These are phyloP conservation scores for Microplitis deprimator DNA, from an alignment of 2,888 invertebrate species.

Conservation along the genomic window DNA sequence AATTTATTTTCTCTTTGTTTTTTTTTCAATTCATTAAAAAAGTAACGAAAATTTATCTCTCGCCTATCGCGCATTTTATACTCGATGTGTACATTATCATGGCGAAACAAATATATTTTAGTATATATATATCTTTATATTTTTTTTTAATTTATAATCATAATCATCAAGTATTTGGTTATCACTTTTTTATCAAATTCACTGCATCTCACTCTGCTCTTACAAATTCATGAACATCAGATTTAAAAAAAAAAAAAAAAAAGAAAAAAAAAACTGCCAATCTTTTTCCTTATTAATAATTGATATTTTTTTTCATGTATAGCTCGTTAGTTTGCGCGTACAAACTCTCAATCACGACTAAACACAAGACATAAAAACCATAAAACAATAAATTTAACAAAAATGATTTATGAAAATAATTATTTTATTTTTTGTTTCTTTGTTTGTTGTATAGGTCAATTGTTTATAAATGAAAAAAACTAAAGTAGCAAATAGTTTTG, in stretches of 20 bases:
- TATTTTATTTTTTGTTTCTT: conserved; percentile 32
- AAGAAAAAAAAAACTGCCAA: background rate
- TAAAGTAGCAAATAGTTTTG: background rate
- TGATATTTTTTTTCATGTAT: background rate
- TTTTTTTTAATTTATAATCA: background rate
- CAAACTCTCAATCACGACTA: background rate
- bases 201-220: background rate
- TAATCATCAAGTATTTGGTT: background rate
- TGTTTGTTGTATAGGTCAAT: conserved; percentile 42
- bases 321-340: background rate
- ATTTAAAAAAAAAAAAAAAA: background rate
- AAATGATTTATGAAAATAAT: conserved; percentile 44
- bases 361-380: no score
- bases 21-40: conserved; percentile 47
- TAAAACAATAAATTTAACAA: background rate
- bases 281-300: background rate
- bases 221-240: background rate
- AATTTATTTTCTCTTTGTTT: conserved; percentile 27
- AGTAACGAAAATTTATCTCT: conserved; percentile 53
- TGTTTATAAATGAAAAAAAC: background rate
- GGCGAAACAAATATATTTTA: conserved; percentile 36
- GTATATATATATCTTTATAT: background rate
- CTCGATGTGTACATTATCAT: conserved; percentile 26
- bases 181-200: conserved; percentile 1
- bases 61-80: conserved; percentile 44